Base-by-base conservation (phyloP, 2,888 invertebrate genomes). In the Trisateles emortualis region DNA sequence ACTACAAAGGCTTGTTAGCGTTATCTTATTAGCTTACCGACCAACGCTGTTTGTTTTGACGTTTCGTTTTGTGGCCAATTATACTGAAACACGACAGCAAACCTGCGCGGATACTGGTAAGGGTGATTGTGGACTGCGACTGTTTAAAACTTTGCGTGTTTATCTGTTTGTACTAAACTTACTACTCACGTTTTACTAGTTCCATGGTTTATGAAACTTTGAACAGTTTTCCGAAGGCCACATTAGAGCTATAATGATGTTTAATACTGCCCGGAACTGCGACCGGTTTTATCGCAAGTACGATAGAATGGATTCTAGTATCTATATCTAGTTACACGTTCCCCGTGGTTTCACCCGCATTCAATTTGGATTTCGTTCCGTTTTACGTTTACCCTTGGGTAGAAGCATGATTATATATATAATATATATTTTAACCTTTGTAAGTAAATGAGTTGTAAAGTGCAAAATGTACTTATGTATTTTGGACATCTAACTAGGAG, bases 1-100 rank as follows among this genome's bases (percentile, higher is more conserved):
- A 42, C 60, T 39, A 79, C 78, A 79, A 76, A 79, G 71, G 69
- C 70, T 49, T 64, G 74, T 79, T 79, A 74, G 72, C 70, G 67
- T 76, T 83, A 78, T 81, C 79, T 81, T 79, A 79, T 77, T 81
- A 80, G 74, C 72, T 74, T 72, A 71, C 64, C 35, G 57, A 46
- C 56, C 57, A 52, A 10, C 24, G 57, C 52, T 72, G 70, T 77
- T 78, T 74, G 76, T 73, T 73, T 67, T 66, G 67, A 72, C 62
- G 65, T 74, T 71, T 65, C 68, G 65, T 74, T 77, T 70, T 66
- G 69, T 52, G 62, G 46, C 55, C 50, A 72, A 65, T 71, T 64
- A 46, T 19, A 24, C 30, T 36, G 43, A 32, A 59, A 48, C 47
- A 63, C 41, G 41, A 9, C 26, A 9, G 41, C 29, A 17, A 44